Base-by-base conservation (phyloP, 1,140 invertebrate genomes). In the Procambarus clarkii region DNA sequence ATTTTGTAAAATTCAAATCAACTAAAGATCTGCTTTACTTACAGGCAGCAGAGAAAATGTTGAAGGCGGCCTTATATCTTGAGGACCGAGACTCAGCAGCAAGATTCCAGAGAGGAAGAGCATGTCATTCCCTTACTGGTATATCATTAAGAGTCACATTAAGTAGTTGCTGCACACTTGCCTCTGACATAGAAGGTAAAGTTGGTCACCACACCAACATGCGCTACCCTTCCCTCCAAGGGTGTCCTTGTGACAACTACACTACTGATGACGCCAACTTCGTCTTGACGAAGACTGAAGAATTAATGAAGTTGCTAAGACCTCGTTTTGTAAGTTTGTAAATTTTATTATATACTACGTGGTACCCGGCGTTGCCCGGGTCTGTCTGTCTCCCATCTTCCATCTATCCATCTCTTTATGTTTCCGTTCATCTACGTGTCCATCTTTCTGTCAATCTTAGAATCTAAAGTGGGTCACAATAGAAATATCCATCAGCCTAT, bases 221-320 rank as follows among this genome's bases (percentile, higher is more conserved):
- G 3, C 78, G 48, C 13, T 80, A 80, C 46, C 78, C 78, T 21
- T n/a, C 78, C 3, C 24, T 50, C n/a, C 13, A 3, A 15, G 46
- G 78, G n/a, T 80, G 78, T 44, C 78, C 78, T 18, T n/a, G 46
- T n/a, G 78, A 80, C 21, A 8, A 46, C 78, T 80, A 54, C 78
- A 80, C 78, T 50, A 9, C 0, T 21, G 7, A n/a, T 21, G 48
- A 80, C 18, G 8, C 78, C 45, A 5, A 13, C 7, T 50, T 3
- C 46, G 21, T 80, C 11, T 48, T 48, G 13, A 21, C 2, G 0
- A 15, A n/a, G 48, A 15, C n/a, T 3, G 13, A 48, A 46, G 78
- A 80, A 54, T 46, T 80, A 44, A n/a, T 80, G 44, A 8, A 80
- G 15, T 21, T 80, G 45, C 24, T 80, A 9, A n/a, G 48, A 15